Conservation (phyloP, 92 coral and sea anemone genomes). For the Parazoanthus swiftii region DNA sequence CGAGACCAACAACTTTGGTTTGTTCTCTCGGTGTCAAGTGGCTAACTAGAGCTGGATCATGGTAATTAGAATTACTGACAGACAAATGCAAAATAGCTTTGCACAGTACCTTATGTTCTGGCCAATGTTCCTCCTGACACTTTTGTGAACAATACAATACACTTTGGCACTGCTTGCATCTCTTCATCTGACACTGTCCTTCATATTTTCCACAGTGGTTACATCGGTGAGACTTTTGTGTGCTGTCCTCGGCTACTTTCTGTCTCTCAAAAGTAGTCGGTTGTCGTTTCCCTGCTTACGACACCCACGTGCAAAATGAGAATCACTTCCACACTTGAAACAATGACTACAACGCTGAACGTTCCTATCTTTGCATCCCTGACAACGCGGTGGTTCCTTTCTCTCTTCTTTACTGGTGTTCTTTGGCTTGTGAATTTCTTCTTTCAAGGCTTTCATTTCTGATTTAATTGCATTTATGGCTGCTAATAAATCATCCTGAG, state of each 20-base stretch:
- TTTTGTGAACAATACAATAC: constrained; percentile 60
- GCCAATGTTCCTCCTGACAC: constrained; percentile 67
- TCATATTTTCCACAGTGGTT: constrained; percentile 50
- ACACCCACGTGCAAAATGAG: constrained; percentile 59
- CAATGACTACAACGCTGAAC: constrained; percentile 55
- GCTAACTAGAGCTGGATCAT: constrained; percentile 57
- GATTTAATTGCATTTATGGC: constrained; percentile 43
- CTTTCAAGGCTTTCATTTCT: constrained; percentile 45
- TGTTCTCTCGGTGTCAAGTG: constrained; percentile 67
- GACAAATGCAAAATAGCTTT: constrained; percentile 56
- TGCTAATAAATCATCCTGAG: not conserved
- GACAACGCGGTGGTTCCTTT: constrained; percentile 46
- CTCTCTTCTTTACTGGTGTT: constrained; percentile 14
- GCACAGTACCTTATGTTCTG: constrained; percentile 56
- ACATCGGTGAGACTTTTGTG: constrained; percentile 61
- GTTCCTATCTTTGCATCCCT: constrained; percentile 38
- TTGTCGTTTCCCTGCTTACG: constrained; percentile 48
- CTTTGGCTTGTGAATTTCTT: not conserved
- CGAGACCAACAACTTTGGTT: constrained; percentile 55
- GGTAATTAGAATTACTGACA: constrained; percentile 26
- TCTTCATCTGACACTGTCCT: constrained; percentile 29
- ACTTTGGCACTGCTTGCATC: constrained; percentile 62
- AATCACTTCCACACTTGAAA: constrained; percentile 70
- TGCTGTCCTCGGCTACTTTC: constrained; percentile 53
- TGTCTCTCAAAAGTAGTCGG: constrained; percentile 53